phyloP scores from a whole-genome alignment of 1,140 invertebrate genomes.

The Antheraea mylitta region DNA sequence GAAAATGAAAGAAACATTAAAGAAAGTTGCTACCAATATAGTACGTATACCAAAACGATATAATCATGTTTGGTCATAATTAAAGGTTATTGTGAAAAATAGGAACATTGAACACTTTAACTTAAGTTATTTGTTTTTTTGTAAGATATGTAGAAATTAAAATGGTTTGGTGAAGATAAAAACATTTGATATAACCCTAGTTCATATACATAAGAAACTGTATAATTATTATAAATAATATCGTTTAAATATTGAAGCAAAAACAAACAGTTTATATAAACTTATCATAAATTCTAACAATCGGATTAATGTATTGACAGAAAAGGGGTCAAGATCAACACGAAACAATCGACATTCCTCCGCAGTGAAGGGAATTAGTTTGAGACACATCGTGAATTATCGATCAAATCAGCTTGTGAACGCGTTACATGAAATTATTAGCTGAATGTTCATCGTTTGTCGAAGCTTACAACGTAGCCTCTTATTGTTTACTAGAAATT shows the following conservation, averaged over 20 bases:
- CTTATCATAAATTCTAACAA: neutral
- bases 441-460: slow-evolving; percentile 6
- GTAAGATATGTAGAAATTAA: too few relatives aligned
- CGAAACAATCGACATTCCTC: slow-evolving; percentile 14
- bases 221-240: neutral
- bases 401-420: slow-evolving; percentile 24
- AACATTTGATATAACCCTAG: too few relatives aligned
- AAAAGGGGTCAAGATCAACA: slow-evolving; percentile 13
- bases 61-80: too few relatives aligned
- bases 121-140: too few relatives aligned
- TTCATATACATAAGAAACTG: too few relatives aligned
- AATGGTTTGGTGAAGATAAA: too few relatives aligned
- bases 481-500: neutral
- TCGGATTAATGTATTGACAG: slow-evolving; percentile 2
- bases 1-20: too few relatives aligned
- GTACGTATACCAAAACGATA: too few relatives aligned
- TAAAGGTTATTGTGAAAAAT: too few relatives aligned
- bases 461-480: slow-evolving; percentile 9
- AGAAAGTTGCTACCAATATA: too few relatives aligned
- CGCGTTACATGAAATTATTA: slow-evolving; percentile 26
- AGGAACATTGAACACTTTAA: too few relatives aligned
- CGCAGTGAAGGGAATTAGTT: slow-evolving; percentile 24
- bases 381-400: slow-evolving; percentile 25
- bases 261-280: slow-evolving; percentile 1
- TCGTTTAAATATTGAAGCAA: neutral